Conservation (phyloP, 2,113 vertebrate species). For the Pagrus major region DNA sequence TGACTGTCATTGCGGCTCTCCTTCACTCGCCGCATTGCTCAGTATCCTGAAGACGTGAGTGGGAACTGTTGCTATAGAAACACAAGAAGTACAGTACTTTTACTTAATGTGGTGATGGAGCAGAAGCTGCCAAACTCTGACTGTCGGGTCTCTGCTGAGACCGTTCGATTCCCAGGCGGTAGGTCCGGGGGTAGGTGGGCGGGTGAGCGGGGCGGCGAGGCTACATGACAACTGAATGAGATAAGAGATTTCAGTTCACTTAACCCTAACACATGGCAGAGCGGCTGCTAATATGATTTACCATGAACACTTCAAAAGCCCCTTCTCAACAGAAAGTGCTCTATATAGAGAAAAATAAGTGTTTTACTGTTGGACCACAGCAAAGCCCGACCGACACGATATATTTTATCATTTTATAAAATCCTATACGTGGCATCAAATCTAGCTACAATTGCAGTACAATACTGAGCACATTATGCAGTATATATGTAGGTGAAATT, state of each 20-base stretch:
- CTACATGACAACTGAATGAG: slow-evolving; percentile 27
- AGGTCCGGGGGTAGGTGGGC: slow-evolving; percentile 13
- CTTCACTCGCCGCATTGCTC: slow-evolving; percentile 55
- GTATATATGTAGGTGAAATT: slow-evolving; percentile 31
- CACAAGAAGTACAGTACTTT: slow-evolving; percentile 75
- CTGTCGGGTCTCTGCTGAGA: slow-evolving; percentile 56
- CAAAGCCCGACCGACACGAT: too few relatives aligned
- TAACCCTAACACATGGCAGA: slow-evolving; percentile 7
- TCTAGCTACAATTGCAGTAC: neutral
- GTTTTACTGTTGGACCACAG: neutral
- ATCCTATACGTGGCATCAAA: neutral
- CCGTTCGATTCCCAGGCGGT: slow-evolving; percentile 20
- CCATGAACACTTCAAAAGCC: neutral
- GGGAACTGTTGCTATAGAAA: slow-evolving; percentile 82
- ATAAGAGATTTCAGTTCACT: slow-evolving; percentile 25
- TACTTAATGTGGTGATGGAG: slow-evolving; percentile 63
- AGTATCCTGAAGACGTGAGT: slow-evolving; percentile 71
- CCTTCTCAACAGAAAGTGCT: neutral
- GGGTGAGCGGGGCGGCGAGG: slow-evolving; percentile 10
- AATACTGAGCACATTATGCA: neutral
- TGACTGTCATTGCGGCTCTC: slow-evolving; percentile 42
- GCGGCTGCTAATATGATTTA: slow-evolving; percentile 7
- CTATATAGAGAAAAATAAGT: neutral
- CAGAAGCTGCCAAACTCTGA: slow-evolving; percentile 66
- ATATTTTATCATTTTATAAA: neutral